A percentile compares a stretch with the other conserved stretches of the same genome.
phyloP scores from a whole-genome alignment of 23 tunicate species.

The Styela plicata region DNA sequence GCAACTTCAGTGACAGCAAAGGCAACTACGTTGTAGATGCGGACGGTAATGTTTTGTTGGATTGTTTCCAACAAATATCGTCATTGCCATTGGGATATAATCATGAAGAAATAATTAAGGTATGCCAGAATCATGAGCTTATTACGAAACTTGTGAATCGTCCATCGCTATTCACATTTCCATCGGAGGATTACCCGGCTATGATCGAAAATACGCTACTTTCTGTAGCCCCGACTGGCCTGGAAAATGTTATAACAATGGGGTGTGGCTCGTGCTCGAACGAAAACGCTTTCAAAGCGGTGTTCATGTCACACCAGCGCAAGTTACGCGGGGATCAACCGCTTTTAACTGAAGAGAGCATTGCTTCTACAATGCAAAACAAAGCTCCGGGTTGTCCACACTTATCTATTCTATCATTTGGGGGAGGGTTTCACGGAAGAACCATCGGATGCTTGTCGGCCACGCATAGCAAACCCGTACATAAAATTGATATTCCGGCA shows the following conservation, averaged over 20 bases:
- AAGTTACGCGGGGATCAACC: conserved; percentile 38
- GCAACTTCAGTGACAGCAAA: background rate
- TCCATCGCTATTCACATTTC: conserved; percentile 62
- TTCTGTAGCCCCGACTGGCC: conserved; percentile 46
- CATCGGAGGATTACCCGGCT: conserved; percentile 49
- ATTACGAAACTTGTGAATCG: conserved; percentile 37
- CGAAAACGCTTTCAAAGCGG: conserved; percentile 74
- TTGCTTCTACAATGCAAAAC: conserved; percentile 38
- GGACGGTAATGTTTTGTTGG: conserved; percentile 23
- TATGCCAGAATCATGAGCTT: background rate
- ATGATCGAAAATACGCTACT: conserved; percentile 42
- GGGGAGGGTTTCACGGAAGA: conserved; percentile 89
- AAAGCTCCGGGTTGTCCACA: conserved; percentile 65
- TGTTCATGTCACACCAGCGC: conserved; percentile 44
- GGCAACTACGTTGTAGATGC: conserved; percentile 24
- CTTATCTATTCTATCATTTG: conserved; percentile 72
- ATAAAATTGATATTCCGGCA: conserved; percentile 76
- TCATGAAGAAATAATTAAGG: background rate
- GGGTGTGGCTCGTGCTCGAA: conserved; percentile 73
- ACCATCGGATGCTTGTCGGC: conserved; percentile 57
- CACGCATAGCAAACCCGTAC: conserved; percentile 63
- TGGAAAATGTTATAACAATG: conserved; percentile 62
- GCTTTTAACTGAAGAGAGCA: conserved; percentile 18
- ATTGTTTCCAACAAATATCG: conserved; percentile 22
- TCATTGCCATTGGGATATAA: conserved; percentile 13